phyloP scores from a whole-genome alignment of 2,113 vertebrate species.

The Cavia porcellus region DNA sequence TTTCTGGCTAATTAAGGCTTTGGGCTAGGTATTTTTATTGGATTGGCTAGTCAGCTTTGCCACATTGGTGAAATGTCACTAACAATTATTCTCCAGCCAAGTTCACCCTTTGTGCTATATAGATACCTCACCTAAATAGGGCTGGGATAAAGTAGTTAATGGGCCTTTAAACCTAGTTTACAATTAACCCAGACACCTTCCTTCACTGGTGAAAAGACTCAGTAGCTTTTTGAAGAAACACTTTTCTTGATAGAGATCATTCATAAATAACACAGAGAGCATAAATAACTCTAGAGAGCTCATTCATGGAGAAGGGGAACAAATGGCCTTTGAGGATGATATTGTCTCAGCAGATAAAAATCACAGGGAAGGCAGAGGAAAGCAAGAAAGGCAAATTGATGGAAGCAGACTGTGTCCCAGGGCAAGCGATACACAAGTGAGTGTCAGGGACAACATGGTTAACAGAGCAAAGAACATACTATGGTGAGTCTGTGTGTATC shows the following conservation, averaged over 20 bases:
- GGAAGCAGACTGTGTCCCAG: background rate
- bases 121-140: background rate
- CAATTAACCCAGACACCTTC: background rate
- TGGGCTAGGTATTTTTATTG: slow-evolving; percentile 26
- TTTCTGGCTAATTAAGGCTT: slow-evolving; percentile 40
- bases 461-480: fast-evolving
- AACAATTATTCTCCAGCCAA: background rate
- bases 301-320: background rate
- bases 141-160: background rate
- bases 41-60: background rate
- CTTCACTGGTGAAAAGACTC: background rate
- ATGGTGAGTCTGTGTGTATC: fast-evolving
- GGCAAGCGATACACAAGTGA: background rate
- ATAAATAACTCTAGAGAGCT: background rate
- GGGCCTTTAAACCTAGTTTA: background rate
- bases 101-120: background rate
- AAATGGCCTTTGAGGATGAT: background rate
- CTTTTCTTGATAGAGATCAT: background rate
- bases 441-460: fast-evolving
- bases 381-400: background rate
- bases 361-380: background rate
- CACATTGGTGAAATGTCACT: background rate
- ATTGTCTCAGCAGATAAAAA: background rate
- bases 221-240: background rate
- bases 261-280: background rate